Base-by-base conservation (phyloP, 2,888 invertebrate species). In the Chloroclysta siterata region DNA sequence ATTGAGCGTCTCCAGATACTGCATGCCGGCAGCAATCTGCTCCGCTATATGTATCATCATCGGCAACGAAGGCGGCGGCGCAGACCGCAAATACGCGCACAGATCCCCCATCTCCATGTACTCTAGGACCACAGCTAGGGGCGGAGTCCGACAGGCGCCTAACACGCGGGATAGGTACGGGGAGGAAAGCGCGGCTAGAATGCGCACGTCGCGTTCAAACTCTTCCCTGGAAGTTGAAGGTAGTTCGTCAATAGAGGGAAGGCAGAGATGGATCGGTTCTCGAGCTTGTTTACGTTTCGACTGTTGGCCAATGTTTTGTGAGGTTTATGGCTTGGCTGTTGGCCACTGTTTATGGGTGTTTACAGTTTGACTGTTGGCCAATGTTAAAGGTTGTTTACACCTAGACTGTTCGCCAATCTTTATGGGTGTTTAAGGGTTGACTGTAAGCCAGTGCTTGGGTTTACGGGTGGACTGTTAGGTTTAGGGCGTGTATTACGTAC, bases 11-110 rank as follows among this genome's bases (percentile, higher is more conserved):
- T 98, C 98, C 77, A 98, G 91, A 85, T 98, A 98, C 79, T 96
- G 95, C 97, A 98, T 98, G 13, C 98, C 98, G 4, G 97, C 96
- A 1, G 98, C 97, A 70, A 98, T 95, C 88, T 98, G 97, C 96
- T 95, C 95, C 51, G 97, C 96, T 88, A 97, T 95, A 88, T 96
- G 96, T 71, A 97, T 94, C 81, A 97, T 94, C 36, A 95, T 94
- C 56, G 94, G 90, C 75, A 96, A 95, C 0, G 85, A 94, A 72
- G 97, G 95, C 52, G 95, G 94, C 76, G 96, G 95, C 13, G 95
- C 94, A 41, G 95, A 94, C 76, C 96, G 95, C 48, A 97, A 93
- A 85, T 96, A 96, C 80, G 97, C 96, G 87, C 97, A 96, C 68
- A 98, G 94, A 84, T 98, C 97, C 0, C 97, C 97, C 70, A 96